These are phyloP conservation scores for Denticeps clupeoides DNA, from an alignment of 2,797 vertebrate species.

Conservation along the genomic window DNA sequence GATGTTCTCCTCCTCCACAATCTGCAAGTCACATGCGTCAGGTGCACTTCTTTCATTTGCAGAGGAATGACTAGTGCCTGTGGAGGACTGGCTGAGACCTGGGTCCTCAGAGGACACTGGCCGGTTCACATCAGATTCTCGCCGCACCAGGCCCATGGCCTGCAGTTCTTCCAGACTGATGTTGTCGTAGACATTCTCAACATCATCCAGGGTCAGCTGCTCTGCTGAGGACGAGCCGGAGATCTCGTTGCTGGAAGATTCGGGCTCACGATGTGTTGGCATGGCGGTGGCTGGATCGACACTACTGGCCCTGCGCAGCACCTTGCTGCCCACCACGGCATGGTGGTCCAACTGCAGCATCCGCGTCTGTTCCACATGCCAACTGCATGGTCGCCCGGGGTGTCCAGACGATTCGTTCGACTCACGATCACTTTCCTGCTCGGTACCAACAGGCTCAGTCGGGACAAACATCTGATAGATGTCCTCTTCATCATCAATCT, in stretches of 20 bases:
- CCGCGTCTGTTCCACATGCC: slow-evolving; percentile 75
- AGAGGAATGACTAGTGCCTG: slow-evolving; percentile 45
- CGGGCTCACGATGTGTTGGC: slow-evolving; percentile 49
- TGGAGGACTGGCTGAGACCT: slow-evolving; percentile 30
- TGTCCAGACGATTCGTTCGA: slow-evolving; percentile 34
- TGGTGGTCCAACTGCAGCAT: slow-evolving; percentile 45
- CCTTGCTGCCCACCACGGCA: slow-evolving; percentile 47
- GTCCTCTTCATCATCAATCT: slow-evolving; percentile 78
- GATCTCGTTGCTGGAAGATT: slow-evolving; percentile 58
- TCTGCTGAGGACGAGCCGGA: slow-evolving; percentile 73
- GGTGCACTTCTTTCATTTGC: slow-evolving; percentile 42
- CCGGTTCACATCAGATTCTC: slow-evolving; percentile 46
- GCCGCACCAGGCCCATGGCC: slow-evolving; percentile 74
- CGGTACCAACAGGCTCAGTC: slow-evolving; percentile 54
- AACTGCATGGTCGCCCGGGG: slow-evolving; percentile 80
- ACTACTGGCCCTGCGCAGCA: slow-evolving; percentile 82
- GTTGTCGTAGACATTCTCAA: slow-evolving; percentile 94
- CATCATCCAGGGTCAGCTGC: slow-evolving; percentile 78
- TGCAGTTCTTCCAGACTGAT: slow-evolving; percentile 93
- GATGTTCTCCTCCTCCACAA: slow-evolving; percentile 68
- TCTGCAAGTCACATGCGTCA: slow-evolving; percentile 64
- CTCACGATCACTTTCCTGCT: slow-evolving; percentile 40
- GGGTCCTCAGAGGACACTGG: slow-evolving; percentile 40
- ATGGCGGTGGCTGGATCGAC: too few species aligned
- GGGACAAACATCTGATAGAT: slow-evolving; percentile 95